Base-by-base conservation (phyloP, 1,140 invertebrate species). In the Gryon sp. region DNA sequence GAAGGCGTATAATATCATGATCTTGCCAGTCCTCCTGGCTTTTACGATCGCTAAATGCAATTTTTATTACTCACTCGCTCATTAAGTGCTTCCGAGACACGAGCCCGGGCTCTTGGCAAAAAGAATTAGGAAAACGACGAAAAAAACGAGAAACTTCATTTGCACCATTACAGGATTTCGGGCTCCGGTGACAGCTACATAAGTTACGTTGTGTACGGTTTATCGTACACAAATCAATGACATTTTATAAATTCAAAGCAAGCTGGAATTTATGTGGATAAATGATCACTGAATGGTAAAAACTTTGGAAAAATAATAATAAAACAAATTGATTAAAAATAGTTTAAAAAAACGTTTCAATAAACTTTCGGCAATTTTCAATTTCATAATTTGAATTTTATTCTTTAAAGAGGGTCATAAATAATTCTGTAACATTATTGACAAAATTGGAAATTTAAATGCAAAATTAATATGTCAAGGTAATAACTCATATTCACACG, bases 21-120 rank as follows among this genome's bases (percentile, higher is more conserved):
- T 22, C 40, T 45, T n/a, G 12, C 6, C 38, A n/a, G 30, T 41
- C 55, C 32, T 9, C n/a, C n/a, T n/a, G n/a, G 34, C 66, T 46
- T 76, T 76, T 76, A 72, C 74, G 66, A 72, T 76, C 52, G 34
- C 38, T 59, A 38, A 62, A 59, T 40, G 66, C 43, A 46, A 76
- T 52, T 76, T 76, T 70, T 70, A 76, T 76, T 76, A 40, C 52
- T 48, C 57, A 19, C 24, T 48, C 40, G 63, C 55, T 76, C 73
- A 76, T 76, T 76, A 76, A 40, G 40, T 38, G 48, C 34, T 53
- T 36, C 16, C 45, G 20, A 46, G 62, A 45, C 38, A 32, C 48
- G 55, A 26, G 30, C 40, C 46, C 36, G 15, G 9, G 12, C 5
- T 2, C 48, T 9, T 34, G 26, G 16, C 65, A 73, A 74, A 74